Evolutionary conservation across 2,113 vertebrate genomes (phyloP), one percentile per base, ranked within the genome.

Genomic region (Heterocephalus glaber): DNA sequence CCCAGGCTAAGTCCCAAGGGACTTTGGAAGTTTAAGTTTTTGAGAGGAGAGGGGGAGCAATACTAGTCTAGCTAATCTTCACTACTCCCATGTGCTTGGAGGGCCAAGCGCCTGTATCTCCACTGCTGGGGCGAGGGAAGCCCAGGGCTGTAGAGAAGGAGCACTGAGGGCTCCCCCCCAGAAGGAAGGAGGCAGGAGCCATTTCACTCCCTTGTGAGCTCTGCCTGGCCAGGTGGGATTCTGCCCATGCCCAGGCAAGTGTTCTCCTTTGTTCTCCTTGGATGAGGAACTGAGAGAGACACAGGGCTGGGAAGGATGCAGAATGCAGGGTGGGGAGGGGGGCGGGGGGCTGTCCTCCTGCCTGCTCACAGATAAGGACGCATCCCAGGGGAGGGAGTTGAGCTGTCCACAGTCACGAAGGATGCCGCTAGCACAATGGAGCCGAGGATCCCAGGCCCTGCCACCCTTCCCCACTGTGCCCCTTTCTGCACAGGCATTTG

Each of bases 271-370:
- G 19, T 52, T 33, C 8, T 84, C 24, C 63, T 6, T 82, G 60
- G 30, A 63, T 92, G 30, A 68, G 93, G 28, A 85, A 70, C 19
- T 30, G 41, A 92, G 7, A 49, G 47, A 68, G 61, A 94, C 54
- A 22, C 4, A 16, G 3, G 66, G 5, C 7, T 38, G 38, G 66
- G 65, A 90, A 52, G 26, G 76, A 81, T 13, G 70, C 1, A 2
- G 5, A 19, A 10, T 63, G 11, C n/a, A n/a, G n/a, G n/a, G n/a
- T n/a, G n/a, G n/a, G n/a, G n/a, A n/a, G n/a, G n/a, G n/a, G n/a
- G n/a, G n/a, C n/a, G n/a, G n/a, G n/a, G n/a, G n/a, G n/a, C n/a
- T n/a, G n/a, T n/a, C n/a, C n/a, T n/a, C n/a, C n/a, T n/a, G n/a
- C n/a, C n/a, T 28, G 58, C 79, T 91, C 68, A 30, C 60, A 41